Evolutionary conservation across 2,113 vertebrate genomes (phyloP).

Genomic region (Onychostruthus taczanowskii): DNA sequence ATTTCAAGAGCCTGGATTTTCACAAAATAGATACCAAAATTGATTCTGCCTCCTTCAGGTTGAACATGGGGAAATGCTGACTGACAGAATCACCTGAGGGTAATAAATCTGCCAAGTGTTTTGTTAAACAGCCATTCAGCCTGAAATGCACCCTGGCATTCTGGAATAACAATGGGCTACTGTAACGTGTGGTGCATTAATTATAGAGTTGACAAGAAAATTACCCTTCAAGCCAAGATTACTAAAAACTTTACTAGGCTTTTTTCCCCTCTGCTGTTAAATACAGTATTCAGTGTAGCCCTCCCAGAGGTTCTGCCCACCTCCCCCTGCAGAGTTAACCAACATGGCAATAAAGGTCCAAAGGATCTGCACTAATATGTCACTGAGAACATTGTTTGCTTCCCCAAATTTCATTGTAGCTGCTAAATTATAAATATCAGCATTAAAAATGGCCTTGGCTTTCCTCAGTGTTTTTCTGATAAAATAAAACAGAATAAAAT

Average conservation of each 20-base stretch:
- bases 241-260: constrained; percentile 42
- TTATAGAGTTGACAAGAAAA: constrained; percentile 79
- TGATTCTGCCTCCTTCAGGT: constrained; percentile 68
- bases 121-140: constrained; percentile 76
- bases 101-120: constrained; percentile 73
- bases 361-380: neutral
- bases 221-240: constrained; percentile 74
- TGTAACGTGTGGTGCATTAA: constrained; percentile 71
- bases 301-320: neutral
- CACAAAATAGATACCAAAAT: constrained; percentile 60
- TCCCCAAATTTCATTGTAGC: neutral
- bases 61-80: constrained; percentile 66
- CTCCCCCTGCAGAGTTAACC: neutral
- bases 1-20: constrained; percentile 29
- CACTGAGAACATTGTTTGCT: neutral
- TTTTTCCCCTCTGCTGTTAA: neutral
- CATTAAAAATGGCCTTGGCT: neutral
- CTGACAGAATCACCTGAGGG: constrained; percentile 73
- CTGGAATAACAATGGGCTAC: constrained; percentile 73
- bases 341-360: neutral
- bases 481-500: neutral
- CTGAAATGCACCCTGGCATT: constrained; percentile 71
- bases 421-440: neutral
- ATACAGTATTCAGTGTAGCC: neutral
- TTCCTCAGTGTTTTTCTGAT: neutral